Evolutionary conservation across 2,113 vertebrate species (phyloP).

Genomic region (Pelecanus crispus): DNA sequence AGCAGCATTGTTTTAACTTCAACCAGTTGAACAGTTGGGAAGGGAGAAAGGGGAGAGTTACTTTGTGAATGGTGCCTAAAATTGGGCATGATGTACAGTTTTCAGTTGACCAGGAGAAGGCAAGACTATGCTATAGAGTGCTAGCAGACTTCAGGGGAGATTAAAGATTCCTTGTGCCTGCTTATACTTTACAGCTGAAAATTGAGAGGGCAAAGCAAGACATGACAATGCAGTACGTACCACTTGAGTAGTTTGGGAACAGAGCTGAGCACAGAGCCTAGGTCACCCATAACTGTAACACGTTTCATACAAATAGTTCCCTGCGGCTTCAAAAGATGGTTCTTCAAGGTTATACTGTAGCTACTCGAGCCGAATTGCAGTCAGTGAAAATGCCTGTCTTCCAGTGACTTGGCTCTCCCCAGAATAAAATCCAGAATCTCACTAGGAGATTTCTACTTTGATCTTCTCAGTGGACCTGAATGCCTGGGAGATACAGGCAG

Average conservation of each 20-base stretch:
- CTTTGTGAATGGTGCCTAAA: background rate
- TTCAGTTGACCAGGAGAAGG: background rate
- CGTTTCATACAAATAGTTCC: background rate
- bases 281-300: too few species aligned
- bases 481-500: background rate
- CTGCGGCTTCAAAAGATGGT: background rate
- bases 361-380: background rate
- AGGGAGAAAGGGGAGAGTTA: background rate
- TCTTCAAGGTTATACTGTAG: background rate
- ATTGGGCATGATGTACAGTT: background rate
- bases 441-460: background rate
- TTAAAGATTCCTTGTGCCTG: background rate
- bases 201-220: background rate
- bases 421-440: background rate
- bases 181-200: background rate
- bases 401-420: background rate
- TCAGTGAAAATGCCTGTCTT: background rate
- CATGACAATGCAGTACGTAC: background rate
- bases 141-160: background rate
- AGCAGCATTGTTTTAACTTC: background rate
- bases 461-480: background rate
- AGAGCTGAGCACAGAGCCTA: background rate
- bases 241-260: background rate
- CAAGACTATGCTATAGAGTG: background rate
- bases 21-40: background rate